phyloP scores from a whole-genome alignment of 2,888 invertebrate species.

The Heteromurus nitidus region DNA sequence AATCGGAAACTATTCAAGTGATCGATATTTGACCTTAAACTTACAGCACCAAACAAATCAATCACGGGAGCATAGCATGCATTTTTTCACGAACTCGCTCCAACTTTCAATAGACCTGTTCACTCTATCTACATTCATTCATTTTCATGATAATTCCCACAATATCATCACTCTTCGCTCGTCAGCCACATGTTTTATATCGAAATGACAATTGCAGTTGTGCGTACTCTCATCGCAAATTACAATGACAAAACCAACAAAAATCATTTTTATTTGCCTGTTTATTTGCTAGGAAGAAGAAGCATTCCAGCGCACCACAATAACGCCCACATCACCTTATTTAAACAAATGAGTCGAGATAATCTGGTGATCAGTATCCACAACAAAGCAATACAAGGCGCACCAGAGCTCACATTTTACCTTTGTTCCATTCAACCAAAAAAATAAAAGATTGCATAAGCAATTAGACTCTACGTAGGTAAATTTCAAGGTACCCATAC shows the following conservation, averaged over 20 bases:
- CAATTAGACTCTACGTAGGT: not conserved
- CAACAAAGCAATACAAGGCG: slow-evolving; percentile 17
- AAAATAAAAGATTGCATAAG: not conserved
- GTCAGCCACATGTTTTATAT: too few relatives aligned
- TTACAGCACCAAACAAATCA: too few relatives aligned
- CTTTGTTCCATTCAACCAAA: slow-evolving; percentile 38
- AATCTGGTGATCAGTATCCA: not conserved
- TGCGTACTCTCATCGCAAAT: not conserved
- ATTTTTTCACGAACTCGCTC: too few relatives aligned
- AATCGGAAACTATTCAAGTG: too few relatives aligned
- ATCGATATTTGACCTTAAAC: too few relatives aligned
- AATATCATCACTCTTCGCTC: too few relatives aligned
- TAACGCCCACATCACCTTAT: not conserved
- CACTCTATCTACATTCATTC: slow-evolving; percentile 3
- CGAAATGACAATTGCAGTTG: not conserved
- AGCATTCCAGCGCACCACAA: not conserved
- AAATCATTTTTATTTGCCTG: not conserved
- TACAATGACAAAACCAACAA: not conserved
- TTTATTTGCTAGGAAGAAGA: not conserved
- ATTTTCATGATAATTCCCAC: slow-evolving; percentile 38
- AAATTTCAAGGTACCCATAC: not conserved
- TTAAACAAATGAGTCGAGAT: slow-evolving; percentile 41
- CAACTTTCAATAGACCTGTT: too few relatives aligned
- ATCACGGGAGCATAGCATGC: too few relatives aligned
- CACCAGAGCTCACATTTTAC: slow-evolving; percentile 35